These are phyloP conservation scores for Pyrochroa serraticornis DNA, from an alignment of 2,888 invertebrate species.

Conservation along the genomic window DNA sequence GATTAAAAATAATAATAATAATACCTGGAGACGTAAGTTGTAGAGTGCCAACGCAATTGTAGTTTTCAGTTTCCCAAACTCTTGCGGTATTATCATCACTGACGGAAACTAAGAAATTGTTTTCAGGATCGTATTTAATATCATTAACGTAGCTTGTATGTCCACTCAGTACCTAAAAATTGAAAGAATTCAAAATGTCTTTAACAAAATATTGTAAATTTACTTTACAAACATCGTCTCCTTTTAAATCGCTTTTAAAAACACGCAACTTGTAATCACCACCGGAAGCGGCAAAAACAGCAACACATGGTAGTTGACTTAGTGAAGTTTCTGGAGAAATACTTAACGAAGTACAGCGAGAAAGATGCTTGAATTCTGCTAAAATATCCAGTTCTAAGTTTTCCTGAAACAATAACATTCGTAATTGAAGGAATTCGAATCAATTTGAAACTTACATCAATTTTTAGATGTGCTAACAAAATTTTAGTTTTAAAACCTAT, in stretches of 20 bases:
- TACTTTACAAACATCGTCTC: constrained; percentile 60
- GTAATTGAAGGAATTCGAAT: constrained; percentile 1
- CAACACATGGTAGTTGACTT: constrained; percentile 63
- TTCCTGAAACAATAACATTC: constrained; percentile 50
- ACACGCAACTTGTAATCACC: constrained; percentile 64
- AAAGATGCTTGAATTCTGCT: constrained; percentile 63
- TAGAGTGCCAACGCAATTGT: constrained; percentile 64
- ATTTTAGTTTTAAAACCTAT: constrained; percentile 65
- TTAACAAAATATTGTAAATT: constrained; percentile 10
- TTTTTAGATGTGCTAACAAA: constrained; percentile 62
- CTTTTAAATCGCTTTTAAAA: constrained; percentile 63
- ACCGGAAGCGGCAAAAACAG: constrained; percentile 63
- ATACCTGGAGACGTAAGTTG: constrained; percentile 68
- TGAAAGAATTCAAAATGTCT: constrained; percentile 6
- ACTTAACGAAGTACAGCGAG: constrained; percentile 62
- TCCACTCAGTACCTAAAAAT: constrained; percentile 62
- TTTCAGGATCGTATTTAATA: constrained; percentile 72
- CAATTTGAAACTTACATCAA: constrained; percentile 60
- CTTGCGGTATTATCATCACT: constrained; percentile 78
- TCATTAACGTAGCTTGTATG: constrained; percentile 75
- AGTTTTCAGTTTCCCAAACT: constrained; percentile 66
- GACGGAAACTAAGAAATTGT: constrained; percentile 72
- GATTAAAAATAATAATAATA: too few relatives aligned
- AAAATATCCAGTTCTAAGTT: constrained; percentile 62
- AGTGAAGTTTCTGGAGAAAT: constrained; percentile 70